phyloP scores from a whole-genome alignment of 1,140 invertebrate species.

The Drosophila sp. region DNA sequence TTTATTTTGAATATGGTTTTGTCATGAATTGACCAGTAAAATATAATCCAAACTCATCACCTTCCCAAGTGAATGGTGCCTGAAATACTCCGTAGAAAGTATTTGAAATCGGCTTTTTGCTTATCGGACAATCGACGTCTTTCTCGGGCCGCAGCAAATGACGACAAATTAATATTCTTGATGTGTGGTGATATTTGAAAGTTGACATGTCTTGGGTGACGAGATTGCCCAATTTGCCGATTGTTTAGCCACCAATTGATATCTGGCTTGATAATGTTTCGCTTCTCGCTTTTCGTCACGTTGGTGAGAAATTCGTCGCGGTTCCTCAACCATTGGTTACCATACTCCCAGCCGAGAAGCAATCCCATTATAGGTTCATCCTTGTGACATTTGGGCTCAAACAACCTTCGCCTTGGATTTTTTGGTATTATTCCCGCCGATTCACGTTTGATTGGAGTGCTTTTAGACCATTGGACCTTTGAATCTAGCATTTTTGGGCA shows the following conservation, averaged over 20 bases:
- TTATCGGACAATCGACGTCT: neutral
- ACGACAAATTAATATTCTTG: neutral
- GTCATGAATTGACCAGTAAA: neutral
- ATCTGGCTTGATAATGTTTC: neutral
- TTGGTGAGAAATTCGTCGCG: neutral
- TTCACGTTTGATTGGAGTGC: neutral
- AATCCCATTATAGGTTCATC: neutral
- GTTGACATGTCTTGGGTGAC: neutral
- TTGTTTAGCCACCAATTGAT: neutral
- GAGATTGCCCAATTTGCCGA: neutral
- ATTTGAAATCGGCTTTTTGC: neutral
- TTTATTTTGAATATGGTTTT: neutral
- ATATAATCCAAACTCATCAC: neutral
- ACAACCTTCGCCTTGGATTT: neutral
- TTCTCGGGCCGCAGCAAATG: neutral
- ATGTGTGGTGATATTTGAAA: neutral
- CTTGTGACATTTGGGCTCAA: neutral
- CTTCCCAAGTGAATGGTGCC: neutral
- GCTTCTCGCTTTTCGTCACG: neutral
- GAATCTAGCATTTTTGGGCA: neutral
- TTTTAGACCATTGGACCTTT: neutral
- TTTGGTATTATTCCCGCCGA: neutral
- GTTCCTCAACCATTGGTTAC: constrained; percentile 8
- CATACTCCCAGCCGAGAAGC: constrained; percentile 11
- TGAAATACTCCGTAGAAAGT: neutral